Base-by-base conservation (phyloP, 1,140 invertebrate genomes). In the Monochamus saltuarius region DNA sequence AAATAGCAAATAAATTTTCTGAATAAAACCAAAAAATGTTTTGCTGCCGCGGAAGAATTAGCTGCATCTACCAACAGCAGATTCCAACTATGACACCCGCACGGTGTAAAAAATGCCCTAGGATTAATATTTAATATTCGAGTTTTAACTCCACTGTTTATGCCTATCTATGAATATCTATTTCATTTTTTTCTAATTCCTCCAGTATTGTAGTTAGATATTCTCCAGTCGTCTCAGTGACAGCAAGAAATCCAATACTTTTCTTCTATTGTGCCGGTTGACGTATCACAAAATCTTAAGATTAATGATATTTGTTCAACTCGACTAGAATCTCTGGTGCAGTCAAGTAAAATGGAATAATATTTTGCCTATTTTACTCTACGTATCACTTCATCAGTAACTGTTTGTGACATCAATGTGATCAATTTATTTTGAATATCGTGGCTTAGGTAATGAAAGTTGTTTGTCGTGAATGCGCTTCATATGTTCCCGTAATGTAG, bases 381-480 rank as follows among this genome's bases (percentile, higher is more conserved):
- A 56, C 53, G 49, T 47, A 66, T 66, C 42, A 70, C 51, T 66
- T 70, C 61, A 62, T 47, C 34, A 17, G 39, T 39, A 39, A 69
- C 58, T 42, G 60, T 59, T 64, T 67, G 61, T 61, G 66, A 64
- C 62, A 70, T 71, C 45, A 68, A 13, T 9, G 37, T 39, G 43
- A 67, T 69, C 47, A 67, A 65, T 67, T 69, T 59, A 69, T 70
- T 63, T 70, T 70, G 65, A 54, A 68, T 67, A 57, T 67, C 56
- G 51, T 65, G 62, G 45, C 65, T 63, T 58, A 69, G 52, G 56
- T 69, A 67, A 65, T 69, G 58, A 2, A 67, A 67, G 60, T 64
- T 65, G 60, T 62, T 69, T 71, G 14, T 67, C 62, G 64, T 11
- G 66, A 64, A 70, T 68, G 16, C 52, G 66, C 64, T 62, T 61